These are phyloP conservation scores for Helicoverpa zea DNA, from an alignment of 1,140 invertebrate genomes.

Conservation along the genomic window DNA sequence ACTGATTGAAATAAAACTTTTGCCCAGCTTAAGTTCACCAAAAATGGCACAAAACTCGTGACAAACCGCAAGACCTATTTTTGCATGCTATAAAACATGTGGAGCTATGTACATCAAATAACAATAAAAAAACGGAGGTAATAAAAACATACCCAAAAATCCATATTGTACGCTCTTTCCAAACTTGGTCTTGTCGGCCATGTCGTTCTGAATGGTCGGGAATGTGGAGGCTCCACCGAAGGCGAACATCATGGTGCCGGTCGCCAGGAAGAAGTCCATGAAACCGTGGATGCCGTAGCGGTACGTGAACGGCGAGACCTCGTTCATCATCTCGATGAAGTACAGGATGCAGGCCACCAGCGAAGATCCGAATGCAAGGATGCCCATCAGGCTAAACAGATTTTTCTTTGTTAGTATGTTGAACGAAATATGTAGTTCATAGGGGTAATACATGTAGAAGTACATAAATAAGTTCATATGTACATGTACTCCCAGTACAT, in stretches of 20 bases:
- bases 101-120: no score
- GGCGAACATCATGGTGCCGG: conserved; percentile 89
- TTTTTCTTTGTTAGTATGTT: no score
- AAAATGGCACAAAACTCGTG: no score
- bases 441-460: no score
- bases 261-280: conserved; percentile 88
- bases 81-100: no score
- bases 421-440: background rate
- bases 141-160: conserved; percentile 81
- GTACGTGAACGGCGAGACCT: conserved; percentile 75
- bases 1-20: no score
- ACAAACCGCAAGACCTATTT: no score
- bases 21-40: no score
- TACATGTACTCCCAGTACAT: no score
- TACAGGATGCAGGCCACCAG: conserved; percentile 88
- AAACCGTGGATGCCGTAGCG: conserved; percentile 78
- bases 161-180: conserved; percentile 85
- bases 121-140: background rate
- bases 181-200: conserved; percentile 88
- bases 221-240: conserved; percentile 90
- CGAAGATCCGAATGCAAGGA: conserved; percentile 88
- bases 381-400: conserved; percentile 70
- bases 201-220: conserved; percentile 91
- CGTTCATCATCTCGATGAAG: conserved; percentile 87
- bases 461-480: no score